Conservation (phyloP, 2,113 vertebrate genomes). For the Macrotis lagotis region DNA sequence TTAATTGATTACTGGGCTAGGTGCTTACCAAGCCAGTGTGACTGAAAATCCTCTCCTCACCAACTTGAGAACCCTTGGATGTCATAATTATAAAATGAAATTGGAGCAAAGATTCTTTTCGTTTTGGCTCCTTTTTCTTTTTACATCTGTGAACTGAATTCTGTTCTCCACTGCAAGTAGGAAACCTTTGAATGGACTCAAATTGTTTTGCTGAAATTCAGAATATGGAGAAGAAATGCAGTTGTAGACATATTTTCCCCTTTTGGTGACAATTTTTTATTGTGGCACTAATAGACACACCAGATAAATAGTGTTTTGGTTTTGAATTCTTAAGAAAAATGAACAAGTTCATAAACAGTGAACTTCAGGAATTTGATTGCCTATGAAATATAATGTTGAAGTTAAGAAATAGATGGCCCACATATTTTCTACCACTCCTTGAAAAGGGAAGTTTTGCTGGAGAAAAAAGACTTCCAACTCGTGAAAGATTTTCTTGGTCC, state of each 20-base stretch:
- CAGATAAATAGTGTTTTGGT: conserved; percentile 47
- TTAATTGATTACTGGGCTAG: background rate
- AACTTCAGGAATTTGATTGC: conserved; percentile 51
- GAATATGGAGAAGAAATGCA: background rate
- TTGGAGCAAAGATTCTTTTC: background rate
- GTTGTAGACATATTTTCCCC: background rate
- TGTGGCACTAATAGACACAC: conserved; percentile 58
- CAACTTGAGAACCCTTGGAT: background rate
- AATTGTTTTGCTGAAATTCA: conserved; percentile 46
- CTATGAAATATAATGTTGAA: conserved; percentile 57
- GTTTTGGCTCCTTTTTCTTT: conserved; percentile 46
- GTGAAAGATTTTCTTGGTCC: conserved; percentile 61
- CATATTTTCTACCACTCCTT: conserved; percentile 34
- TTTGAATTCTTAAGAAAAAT: conserved; percentile 47
- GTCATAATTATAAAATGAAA: background rate
- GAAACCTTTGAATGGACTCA: conserved; percentile 52
- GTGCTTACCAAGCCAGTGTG: background rate
- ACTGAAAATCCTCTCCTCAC: background rate
- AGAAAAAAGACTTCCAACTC: conserved; percentile 55
- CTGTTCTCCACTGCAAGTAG: conserved; percentile 50
- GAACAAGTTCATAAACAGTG: conserved; percentile 44
- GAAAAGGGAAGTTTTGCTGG: conserved; percentile 63
- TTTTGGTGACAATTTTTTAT: conserved; percentile 49
- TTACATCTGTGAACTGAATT: conserved; percentile 34
- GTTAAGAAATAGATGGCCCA: conserved; percentile 46